These are phyloP conservation scores for Trichonephila clavipes DNA, from an alignment of 1,140 invertebrate species.

Conservation along the genomic window DNA sequence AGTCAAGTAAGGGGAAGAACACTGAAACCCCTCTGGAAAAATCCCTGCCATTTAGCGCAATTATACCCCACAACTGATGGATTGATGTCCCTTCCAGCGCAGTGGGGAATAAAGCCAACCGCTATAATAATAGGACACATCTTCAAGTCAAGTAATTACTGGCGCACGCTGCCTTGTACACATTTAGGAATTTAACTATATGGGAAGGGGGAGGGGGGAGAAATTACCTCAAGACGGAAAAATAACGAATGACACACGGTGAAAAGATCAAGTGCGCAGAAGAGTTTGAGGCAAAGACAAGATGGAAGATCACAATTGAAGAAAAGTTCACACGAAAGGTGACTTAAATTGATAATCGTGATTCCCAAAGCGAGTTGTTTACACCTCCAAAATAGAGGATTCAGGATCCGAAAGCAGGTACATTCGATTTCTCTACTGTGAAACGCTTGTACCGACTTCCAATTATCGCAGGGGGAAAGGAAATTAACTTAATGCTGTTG, in stretches of 20 bases:
- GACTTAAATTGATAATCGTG: conserved; percentile 71
- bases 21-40: not conserved
- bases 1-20: not conserved
- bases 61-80: conserved; percentile 67
- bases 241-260: conserved; percentile 16
- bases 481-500: too few species aligned
- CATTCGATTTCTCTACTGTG: too few species aligned
- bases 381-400: conserved; percentile 28
- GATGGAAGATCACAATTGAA: conserved; percentile 44
- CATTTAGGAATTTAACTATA: conserved; percentile 1
- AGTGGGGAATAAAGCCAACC: not conserved
- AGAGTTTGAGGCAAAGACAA: not conserved
- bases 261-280: not conserved
- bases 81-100: conserved; percentile 62
- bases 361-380: conserved; percentile 13
- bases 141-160: conserved; percentile 44
- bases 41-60: conserved; percentile 54
- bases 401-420: not conserved
- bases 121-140: conserved; percentile 61
- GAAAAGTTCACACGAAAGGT: conserved; percentile 19
- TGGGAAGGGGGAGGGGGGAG: not conserved
- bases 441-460: too few species aligned
- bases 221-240: not conserved
- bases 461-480: too few species aligned
- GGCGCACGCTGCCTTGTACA: conserved; percentile 35